These are phyloP conservation scores for Scopus umbretta DNA, from an alignment of 2,113 vertebrate species.

Conservation along the genomic window DNA sequence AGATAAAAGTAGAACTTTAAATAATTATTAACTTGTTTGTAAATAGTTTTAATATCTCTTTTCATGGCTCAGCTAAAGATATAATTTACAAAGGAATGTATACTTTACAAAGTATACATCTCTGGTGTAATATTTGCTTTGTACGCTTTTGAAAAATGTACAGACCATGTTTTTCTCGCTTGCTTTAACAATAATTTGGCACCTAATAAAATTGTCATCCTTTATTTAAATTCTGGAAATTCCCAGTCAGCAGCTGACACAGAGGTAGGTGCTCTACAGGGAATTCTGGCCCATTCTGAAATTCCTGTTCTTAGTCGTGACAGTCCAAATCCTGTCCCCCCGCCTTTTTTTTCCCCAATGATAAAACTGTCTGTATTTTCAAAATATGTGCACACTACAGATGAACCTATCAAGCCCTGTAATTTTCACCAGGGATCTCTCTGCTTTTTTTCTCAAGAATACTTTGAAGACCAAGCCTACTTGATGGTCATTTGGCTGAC, in stretches of 20 bases:
- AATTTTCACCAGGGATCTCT: not conserved
- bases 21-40: not conserved
- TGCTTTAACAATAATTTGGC: not conserved
- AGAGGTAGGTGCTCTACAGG: not conserved
- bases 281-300: not conserved
- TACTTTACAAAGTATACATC: not conserved
- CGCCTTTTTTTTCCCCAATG: rapidly evolving
- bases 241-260: not conserved
- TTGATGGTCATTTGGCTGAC: not conserved
- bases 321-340: not conserved
- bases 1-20: not conserved
- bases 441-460: not conserved
- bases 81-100: not conserved
- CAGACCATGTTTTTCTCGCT: not conserved
- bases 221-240: not conserved
- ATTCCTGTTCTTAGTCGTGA: not conserved
- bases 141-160: not conserved
- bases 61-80: not conserved
- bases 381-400: not conserved
- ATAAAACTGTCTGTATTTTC: not conserved
- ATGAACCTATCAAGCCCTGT: not conserved
- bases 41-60: not conserved
- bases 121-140: not conserved
- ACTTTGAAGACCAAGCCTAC: not conserved
- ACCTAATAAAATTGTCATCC: not conserved